Evolutionary conservation across 2,113 vertebrate genomes (phyloP), one percentile per base, ranked within the genome.

Genomic region (Aegypius monachus): DNA sequence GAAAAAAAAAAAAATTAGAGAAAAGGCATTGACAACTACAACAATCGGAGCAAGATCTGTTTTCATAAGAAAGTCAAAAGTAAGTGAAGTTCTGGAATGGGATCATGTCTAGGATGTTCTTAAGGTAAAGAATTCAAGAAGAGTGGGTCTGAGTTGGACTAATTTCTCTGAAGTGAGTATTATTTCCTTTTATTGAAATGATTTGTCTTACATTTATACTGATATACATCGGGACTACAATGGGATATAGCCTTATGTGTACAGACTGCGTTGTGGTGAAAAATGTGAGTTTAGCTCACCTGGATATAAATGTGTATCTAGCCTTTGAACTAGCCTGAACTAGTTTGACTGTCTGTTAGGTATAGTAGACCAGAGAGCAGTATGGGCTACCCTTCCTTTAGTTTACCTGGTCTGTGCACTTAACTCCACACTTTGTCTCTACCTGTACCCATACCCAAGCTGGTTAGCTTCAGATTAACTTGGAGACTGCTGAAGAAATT

Each of bases 391-490:
- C 6, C 14, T 80, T 68, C 11, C 40, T 61, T 31, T 11, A 16
- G 27, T 58, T 88, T 71, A n/a, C 48, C 19, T 50, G 25, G 18
- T 31, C 42, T 90, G 21, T 61, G 36, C 7, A 36, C 56, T 81
- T 32, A 68, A 55, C 18, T 71, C 22, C 12, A 47, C 8, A 18
- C 27, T 84, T 65, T 36, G 7, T 61, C 56, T 75, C n/a, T 83
- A 42, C 9, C 10, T 0, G 0, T 27, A 25, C 4, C 26, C 65
- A 50, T 38, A n/a, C 1, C 16, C 18, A 63, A 71, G 2, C 13
- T 38, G 15, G 4, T 59, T 75, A 79, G 4, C 32, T 82, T 77
- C 31, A 77, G 34, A 42, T n/a, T 61, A 68, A 81, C 8, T n/a
- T 86, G 34, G 26, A n/a, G 11, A 65, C 17, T 38, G 18, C 50